Conservation (phyloP, 2,113 vertebrate species). For the Anolis sagrei region DNA sequence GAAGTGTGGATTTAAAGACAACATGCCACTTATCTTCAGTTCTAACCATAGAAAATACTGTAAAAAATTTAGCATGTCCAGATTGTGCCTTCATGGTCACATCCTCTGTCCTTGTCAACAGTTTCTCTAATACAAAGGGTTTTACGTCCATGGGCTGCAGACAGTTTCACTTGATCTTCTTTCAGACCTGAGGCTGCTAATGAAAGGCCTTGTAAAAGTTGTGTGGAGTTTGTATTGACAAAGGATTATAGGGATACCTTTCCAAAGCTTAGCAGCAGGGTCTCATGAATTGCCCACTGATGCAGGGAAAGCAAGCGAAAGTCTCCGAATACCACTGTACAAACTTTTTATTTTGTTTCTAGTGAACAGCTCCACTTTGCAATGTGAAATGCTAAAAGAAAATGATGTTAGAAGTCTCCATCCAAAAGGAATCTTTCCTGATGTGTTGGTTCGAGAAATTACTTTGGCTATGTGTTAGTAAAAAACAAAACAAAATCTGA, state of each 20-base stretch:
- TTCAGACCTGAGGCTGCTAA: conserved; percentile 57
- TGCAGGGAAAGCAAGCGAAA: conserved; percentile 55
- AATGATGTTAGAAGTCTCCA: conserved; percentile 69
- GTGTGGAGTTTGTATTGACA: conserved; percentile 63
- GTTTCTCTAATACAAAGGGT: conserved; percentile 31
- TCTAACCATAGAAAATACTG: conserved; percentile 13
- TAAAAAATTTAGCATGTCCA: conserved; percentile 32
- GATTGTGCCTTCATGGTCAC: background rate
- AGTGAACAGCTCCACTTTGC: conserved; percentile 51
- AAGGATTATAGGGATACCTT: conserved; percentile 67
- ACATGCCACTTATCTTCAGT: conserved; percentile 39
- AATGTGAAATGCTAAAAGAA: conserved; percentile 54
- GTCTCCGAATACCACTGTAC: conserved; percentile 56
- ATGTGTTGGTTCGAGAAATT: conserved; percentile 71
- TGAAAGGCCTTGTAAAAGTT: conserved; percentile 64
- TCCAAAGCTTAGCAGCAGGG: conserved; percentile 63
- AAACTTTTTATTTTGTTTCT: conserved; percentile 44
- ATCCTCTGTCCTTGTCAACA: conserved; percentile 37
- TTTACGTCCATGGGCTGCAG: conserved; percentile 50
- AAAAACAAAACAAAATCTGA: conserved; percentile 43
- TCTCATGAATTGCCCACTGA: conserved; percentile 66
- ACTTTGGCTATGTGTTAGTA: conserved; percentile 72
- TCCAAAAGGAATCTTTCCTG: conserved; percentile 65
- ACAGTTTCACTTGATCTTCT: conserved; percentile 47
- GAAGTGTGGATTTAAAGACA: conserved; percentile 18